These are phyloP conservation scores for Telmatherina bonti DNA, from an alignment of 2,797 vertebrate species.

Conservation along the genomic window DNA sequence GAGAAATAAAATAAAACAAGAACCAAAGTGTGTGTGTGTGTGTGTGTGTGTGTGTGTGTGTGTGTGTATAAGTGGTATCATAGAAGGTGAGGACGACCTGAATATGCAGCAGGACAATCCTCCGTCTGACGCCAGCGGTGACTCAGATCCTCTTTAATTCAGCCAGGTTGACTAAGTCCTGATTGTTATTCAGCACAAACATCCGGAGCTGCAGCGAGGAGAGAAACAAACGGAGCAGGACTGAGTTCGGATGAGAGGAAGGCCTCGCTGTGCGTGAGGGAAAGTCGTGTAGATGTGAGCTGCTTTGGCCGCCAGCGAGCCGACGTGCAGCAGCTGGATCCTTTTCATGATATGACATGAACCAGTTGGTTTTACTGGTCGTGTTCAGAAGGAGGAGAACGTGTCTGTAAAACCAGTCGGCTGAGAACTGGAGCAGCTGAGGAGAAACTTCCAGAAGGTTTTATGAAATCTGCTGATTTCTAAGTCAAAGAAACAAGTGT, in stretches of 20 bases:
- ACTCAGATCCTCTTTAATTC: conserved; percentile 55
- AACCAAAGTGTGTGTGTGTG: neutral
- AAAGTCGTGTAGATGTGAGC: conserved; percentile 46
- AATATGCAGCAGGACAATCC: conserved; percentile 41
- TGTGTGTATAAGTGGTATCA: conserved; percentile 17
- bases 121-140: conserved; percentile 55
- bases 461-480: no score
- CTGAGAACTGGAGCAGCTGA: no score
- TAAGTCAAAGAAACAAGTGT: no score
- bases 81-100: conserved; percentile 45
- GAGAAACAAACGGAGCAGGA: conserved; percentile 23
- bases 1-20: neutral
- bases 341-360: no score
- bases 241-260: conserved; percentile 4
- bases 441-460: no score
- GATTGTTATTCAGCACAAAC: conserved; percentile 68
- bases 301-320: conserved; percentile 23
- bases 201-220: conserved; percentile 6
- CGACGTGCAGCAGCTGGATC: neutral
- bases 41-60: conserved; percentile 1
- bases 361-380: no score
- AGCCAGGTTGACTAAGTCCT: conserved; percentile 38
- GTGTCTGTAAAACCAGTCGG: no score
- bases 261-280: neutral
- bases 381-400: no score